phyloP scores from a whole-genome alignment of 2,797 vertebrate genomes.

The Ciconia nigra region DNA sequence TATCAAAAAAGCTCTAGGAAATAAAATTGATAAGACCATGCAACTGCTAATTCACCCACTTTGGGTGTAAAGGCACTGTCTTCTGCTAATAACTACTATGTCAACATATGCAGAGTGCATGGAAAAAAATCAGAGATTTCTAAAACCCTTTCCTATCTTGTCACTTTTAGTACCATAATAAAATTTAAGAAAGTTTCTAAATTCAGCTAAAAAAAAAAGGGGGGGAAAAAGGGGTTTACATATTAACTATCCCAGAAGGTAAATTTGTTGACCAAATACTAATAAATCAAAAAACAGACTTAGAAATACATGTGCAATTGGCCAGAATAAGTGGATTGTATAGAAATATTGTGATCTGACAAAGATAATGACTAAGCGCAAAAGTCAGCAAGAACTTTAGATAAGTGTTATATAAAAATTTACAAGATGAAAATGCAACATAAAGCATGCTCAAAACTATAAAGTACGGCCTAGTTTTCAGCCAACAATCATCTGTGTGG shows the following conservation, averaged over 20 bases:
- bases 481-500: neutral
- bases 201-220: neutral
- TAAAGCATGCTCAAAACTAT: neutral
- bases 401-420: neutral
- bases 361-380: neutral
- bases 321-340: neutral
- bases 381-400: neutral
- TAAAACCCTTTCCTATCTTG: neutral
- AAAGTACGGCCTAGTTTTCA: neutral
- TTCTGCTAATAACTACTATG: neutral
- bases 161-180: neutral
- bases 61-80: neutral
- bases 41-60: neutral
- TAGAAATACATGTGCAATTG: neutral
- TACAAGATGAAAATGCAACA: neutral
- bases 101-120: neutral
- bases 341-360: neutral
- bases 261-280: neutral
- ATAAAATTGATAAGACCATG: neutral
- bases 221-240: neutral
- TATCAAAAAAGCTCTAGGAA: neutral
- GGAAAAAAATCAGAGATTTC: neutral
- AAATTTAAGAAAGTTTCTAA: neutral
- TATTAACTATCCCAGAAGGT: neutral
- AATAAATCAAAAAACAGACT: neutral